A percentile compares a stretch with the other conserved stretches of the same genome.
phyloP scores from a whole-genome alignment of 1,140 invertebrate species.

The Magallana gigas region DNA sequence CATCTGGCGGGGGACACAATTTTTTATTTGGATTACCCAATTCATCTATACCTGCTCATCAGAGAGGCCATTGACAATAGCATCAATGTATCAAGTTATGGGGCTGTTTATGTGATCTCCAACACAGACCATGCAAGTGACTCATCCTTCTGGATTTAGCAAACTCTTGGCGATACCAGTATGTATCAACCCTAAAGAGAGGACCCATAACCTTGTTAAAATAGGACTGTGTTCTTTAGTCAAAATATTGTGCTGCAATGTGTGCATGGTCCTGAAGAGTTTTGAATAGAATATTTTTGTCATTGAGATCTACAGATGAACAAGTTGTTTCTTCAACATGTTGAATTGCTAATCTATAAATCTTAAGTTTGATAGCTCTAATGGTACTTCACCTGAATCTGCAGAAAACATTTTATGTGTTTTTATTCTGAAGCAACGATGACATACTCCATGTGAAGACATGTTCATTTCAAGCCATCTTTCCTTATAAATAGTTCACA shows the following conservation, averaged over 20 bases:
- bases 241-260: conserved; percentile 46
- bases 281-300: conserved; percentile 40
- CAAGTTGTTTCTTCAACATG: too few species aligned
- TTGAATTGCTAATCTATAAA: conserved; percentile 53
- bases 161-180: too few species aligned
- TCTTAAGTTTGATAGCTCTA: conserved; percentile 38
- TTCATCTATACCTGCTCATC: conserved; percentile 53
- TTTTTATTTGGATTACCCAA: conserved; percentile 55
- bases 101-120: conserved; percentile 51
- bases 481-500: conserved; percentile 40
- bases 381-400: conserved; percentile 38
- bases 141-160: too few species aligned
- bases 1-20: conserved; percentile 59
- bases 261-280: conserved; percentile 50
- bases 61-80: conserved; percentile 27
- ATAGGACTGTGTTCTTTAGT: conserved; percentile 38
- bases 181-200: too few species aligned
- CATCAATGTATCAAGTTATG: conserved; percentile 52
- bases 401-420: conserved; percentile 53
- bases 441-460: not conserved
- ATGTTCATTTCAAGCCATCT: not conserved
- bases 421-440: conserved; percentile 23
- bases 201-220: too few species aligned
- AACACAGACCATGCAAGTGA: conserved; percentile 4
- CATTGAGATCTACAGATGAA: too few species aligned